Conservation (phyloP, 2,888 invertebrate genomes). For the Galeopsomyia nigrocyanea region DNA sequence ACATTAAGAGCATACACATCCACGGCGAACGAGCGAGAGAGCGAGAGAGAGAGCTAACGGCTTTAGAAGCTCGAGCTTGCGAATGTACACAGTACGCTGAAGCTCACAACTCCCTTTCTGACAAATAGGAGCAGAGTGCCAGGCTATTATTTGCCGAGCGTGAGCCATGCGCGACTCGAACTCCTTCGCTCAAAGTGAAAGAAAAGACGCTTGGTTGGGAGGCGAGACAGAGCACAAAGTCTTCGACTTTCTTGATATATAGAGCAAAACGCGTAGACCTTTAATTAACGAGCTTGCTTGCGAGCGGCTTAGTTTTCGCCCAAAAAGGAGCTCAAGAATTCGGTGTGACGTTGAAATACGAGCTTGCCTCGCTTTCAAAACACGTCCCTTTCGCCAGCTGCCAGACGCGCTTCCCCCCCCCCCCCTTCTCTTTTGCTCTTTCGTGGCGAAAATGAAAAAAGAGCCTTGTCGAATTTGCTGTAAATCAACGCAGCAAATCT, state of each 20-base stretch:
- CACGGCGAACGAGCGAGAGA: neutral
- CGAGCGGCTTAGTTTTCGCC: conserved; percentile 44
- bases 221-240: conserved; percentile 9
- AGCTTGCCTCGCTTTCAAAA: conserved; percentile 16
- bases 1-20: neutral
- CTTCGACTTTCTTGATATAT: conserved; percentile 51
- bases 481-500: too few relatives aligned
- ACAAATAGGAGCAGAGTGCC: conserved; percentile 7
- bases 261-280: conserved; percentile 49
- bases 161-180: neutral
- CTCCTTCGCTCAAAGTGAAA: neutral
- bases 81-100: neutral
- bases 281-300: conserved; percentile 51
- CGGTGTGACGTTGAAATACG: conserved; percentile 49
- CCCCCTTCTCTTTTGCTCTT: too few relatives aligned
- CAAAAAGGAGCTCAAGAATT: conserved; percentile 48
- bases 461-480: too few relatives aligned
- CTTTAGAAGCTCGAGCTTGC: neutral
- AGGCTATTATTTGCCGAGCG: conserved; percentile 22
- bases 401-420: too few relatives aligned
- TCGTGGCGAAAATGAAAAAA: too few relatives aligned
- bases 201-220: neutral
- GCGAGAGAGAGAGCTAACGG: neutral
- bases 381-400: too few relatives aligned
- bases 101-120: neutral